Conservation (phyloP, 2,113 vertebrate genomes). For the Toxotes jaculatrix region DNA sequence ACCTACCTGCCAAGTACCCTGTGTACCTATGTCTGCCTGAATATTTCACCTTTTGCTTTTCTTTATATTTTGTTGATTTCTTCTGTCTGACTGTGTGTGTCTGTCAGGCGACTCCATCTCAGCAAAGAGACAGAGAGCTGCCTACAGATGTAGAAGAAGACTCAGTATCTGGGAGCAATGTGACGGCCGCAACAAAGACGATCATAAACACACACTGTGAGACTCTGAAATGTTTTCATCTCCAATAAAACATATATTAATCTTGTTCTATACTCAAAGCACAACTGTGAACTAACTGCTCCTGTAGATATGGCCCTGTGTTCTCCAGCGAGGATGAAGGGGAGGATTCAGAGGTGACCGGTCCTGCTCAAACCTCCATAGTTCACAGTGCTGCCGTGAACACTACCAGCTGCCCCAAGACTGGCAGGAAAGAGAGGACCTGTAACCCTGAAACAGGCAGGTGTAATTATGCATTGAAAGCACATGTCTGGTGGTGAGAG, state of each 20-base stretch:
- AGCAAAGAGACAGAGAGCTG: constrained; percentile 51
- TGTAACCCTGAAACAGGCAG: constrained; percentile 87
- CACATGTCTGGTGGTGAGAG: background rate
- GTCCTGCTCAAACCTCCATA: constrained; percentile 49
- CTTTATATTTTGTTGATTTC: background rate
- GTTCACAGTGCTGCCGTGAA: constrained; percentile 67
- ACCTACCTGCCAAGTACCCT: too few species aligned
- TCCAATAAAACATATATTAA: too few species aligned
- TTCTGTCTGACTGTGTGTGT: constrained; percentile 1
- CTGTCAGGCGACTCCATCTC: constrained; percentile 39
- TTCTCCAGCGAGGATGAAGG: constrained; percentile 83
- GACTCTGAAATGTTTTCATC: background rate
- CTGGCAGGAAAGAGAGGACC: constrained; percentile 66
- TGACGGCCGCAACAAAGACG: constrained; percentile 26
- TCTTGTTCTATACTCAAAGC: background rate
- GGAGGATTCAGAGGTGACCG: constrained; percentile 59
- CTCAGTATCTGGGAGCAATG: constrained; percentile 50
- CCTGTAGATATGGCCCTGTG: constrained; percentile 34
- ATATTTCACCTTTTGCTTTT: too few species aligned
- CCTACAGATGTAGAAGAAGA: constrained; percentile 42
- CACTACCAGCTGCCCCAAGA: background rate
- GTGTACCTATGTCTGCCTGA: background rate
- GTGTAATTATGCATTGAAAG: background rate
- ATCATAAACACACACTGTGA: constrained; percentile 46
- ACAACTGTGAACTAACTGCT: background rate